phyloP scores from a whole-genome alignment of 2,113 vertebrate species.

The Trogon melanurus region DNA sequence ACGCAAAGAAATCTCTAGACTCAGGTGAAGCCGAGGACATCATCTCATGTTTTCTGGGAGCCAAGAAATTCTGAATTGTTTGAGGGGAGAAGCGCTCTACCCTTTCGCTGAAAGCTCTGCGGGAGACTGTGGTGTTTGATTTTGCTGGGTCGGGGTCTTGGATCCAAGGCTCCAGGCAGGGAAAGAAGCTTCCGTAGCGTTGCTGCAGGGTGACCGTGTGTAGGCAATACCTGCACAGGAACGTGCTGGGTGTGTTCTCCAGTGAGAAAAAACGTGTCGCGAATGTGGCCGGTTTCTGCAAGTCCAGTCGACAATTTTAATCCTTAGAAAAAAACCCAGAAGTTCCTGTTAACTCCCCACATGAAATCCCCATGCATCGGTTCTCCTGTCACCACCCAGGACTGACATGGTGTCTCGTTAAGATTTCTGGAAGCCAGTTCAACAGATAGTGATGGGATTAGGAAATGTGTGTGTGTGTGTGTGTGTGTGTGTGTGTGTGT shows the following conservation, averaged over 20 bases:
- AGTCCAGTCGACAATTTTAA: background rate
- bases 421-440: background rate
- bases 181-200: background rate
- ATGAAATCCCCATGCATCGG: background rate
- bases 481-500: too few relatives aligned
- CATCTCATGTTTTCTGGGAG: background rate
- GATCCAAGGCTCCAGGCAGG: background rate
- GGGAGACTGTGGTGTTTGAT: background rate
- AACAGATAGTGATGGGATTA: background rate
- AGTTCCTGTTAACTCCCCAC: background rate
- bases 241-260: rapidly evolving
- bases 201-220: background rate
- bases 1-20: background rate
- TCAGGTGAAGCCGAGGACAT: background rate
- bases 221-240: background rate
- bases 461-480: background rate
- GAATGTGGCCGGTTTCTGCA: background rate
- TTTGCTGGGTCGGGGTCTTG: background rate
- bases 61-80: background rate
- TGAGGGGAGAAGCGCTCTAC: background rate
- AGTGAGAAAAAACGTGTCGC: background rate
- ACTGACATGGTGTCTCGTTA: background rate
- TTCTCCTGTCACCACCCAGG: background rate
- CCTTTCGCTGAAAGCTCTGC: background rate
- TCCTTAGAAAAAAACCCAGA: background rate